A percentile compares a stretch with the other conserved stretches of the same genome.
These are phyloP conservation scores for Osmerus eperlanus DNA, from an alignment of 2,113 vertebrate genomes.

Conservation along the genomic window DNA sequence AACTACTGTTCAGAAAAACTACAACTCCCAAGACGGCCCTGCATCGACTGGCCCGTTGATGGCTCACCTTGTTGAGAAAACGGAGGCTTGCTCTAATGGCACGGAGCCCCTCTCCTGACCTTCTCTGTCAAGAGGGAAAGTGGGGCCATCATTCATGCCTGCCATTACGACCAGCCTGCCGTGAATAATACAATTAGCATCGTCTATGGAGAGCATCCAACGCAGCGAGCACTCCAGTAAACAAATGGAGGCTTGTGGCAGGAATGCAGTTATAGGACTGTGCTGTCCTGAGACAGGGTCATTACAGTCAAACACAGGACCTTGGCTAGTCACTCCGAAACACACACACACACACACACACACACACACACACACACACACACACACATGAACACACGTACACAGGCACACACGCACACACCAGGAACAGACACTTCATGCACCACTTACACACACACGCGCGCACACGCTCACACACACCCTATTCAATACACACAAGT, in stretches of 20 bases:
- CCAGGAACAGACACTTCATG: neutral
- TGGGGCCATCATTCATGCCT: conserved; percentile 73
- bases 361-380: neutral
- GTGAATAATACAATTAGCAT: conserved; percentile 81
- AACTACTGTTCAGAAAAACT: neutral
- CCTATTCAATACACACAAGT: conserved; percentile 1
- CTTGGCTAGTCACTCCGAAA: neutral
- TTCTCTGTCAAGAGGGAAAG: conserved; percentile 73
- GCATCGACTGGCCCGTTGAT: conserved; percentile 17
- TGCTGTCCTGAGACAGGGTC: conserved; percentile 46
- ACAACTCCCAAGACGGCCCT: conserved; percentile 26
- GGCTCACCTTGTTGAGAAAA: conserved; percentile 56
- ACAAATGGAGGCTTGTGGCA: conserved; percentile 69
- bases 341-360: too few species aligned
- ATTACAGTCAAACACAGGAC: conserved; percentile 60
- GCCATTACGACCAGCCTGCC: conserved; percentile 73
- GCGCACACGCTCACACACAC: conserved; percentile 1
- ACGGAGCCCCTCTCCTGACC: conserved; percentile 67
- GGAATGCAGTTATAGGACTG: conserved; percentile 69
- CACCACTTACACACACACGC: neutral
- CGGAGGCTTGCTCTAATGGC: conserved; percentile 68
- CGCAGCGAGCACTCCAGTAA: conserved; percentile 74
- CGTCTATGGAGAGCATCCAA: conserved; percentile 75
- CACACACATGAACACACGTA: neutral
- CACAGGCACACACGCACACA: too few species aligned